A percentile compares a stretch with the other conserved stretches of the same genome.
Evolutionary conservation across 2,797 vertebrate genomes (phyloP).

Genomic region (Pseudochromis fuscus): DNA sequence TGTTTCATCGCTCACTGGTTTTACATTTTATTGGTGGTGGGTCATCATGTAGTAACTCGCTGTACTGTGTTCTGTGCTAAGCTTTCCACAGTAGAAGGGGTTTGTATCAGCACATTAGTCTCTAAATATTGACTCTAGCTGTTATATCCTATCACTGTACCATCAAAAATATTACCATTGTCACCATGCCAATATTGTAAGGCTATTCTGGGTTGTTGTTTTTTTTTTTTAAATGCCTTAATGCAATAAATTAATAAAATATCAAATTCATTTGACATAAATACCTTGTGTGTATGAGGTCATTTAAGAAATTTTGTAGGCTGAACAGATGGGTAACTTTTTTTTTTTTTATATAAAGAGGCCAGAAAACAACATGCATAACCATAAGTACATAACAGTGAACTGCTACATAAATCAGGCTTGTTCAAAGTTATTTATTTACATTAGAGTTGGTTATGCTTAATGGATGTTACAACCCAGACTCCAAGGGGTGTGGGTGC

Average conservation of each 20-base stretch:
- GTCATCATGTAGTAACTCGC: slow-evolving; percentile 36
- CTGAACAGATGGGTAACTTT: not conserved
- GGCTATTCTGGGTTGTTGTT: slow-evolving; percentile 45
- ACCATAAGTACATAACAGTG: too few species aligned
- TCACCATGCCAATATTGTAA: slow-evolving; percentile 63
- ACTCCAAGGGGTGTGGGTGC: too few species aligned
- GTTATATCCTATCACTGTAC: slow-evolving; percentile 19
- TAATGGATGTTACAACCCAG: too few species aligned
- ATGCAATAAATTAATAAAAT: slow-evolving; percentile 67
- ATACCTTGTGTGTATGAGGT: not conserved
- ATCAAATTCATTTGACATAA: slow-evolving; percentile 23
- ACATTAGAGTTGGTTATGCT: too few species aligned
- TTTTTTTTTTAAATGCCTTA: slow-evolving; percentile 75
- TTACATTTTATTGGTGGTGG: slow-evolving; percentile 65
- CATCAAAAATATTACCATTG: slow-evolving; percentile 25
- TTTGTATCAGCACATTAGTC: slow-evolving; percentile 33
- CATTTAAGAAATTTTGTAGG: not conserved
- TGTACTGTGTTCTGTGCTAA: slow-evolving; percentile 18
- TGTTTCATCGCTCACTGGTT: slow-evolving; percentile 15
- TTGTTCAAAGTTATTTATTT: too few species aligned
- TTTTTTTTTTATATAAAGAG: not conserved
- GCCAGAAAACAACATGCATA: too few species aligned
- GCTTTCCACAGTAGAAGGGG: slow-evolving; percentile 29
- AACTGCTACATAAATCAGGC: too few species aligned
- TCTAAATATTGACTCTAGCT: slow-evolving; percentile 24